Percentiles rank a stretch among this genome's conserved stretches.
Conservation (phyloP, 2,888 invertebrate species). For the Habrosyne pyritoides region DNA sequence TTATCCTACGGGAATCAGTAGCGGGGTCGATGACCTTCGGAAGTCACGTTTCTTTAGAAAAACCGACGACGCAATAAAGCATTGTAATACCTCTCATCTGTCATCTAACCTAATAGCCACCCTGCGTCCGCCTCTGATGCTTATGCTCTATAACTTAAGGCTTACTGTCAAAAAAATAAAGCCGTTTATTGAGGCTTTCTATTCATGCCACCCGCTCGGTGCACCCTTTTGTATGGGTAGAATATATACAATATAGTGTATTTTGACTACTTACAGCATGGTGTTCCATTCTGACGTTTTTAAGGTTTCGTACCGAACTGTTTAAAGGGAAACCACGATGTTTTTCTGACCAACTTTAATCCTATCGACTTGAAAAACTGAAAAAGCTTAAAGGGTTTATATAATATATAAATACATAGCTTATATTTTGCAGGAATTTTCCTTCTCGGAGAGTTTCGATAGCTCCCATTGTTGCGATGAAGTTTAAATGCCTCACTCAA, state of each 20-base stretch:
- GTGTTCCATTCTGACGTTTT: not conserved
- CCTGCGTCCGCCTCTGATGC: slow-evolving; percentile 48
- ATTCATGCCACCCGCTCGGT: slow-evolving; percentile 51
- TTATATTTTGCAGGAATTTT: too few relatives aligned
- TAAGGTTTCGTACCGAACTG: too few relatives aligned
- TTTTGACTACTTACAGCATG: slow-evolving; percentile 29
- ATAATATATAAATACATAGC: too few relatives aligned
- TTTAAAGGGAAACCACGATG: too few relatives aligned
- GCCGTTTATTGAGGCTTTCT: slow-evolving; percentile 67
- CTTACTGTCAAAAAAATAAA: slow-evolving; percentile 68
- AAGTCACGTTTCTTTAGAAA: slow-evolving; percentile 69
- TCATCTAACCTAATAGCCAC: slow-evolving; percentile 72
- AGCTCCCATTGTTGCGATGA: too few relatives aligned
- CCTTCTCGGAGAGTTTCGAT: too few relatives aligned
- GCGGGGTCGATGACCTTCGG: slow-evolving; percentile 64
- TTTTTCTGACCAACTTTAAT: too few relatives aligned
- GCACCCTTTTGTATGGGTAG: slow-evolving; percentile 53
- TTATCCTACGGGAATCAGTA: slow-evolving; percentile 65
- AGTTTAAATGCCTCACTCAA: too few relatives aligned
- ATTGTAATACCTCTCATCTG: slow-evolving; percentile 71
- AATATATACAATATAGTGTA: slow-evolving; percentile 47
- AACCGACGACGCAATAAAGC: slow-evolving; percentile 64
- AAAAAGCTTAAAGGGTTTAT: too few relatives aligned
- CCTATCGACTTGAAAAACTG: too few relatives aligned
- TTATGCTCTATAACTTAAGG: slow-evolving; percentile 69